Conservation (phyloP, 2,888 invertebrate species). For the Drosophila mimetica region DNA sequence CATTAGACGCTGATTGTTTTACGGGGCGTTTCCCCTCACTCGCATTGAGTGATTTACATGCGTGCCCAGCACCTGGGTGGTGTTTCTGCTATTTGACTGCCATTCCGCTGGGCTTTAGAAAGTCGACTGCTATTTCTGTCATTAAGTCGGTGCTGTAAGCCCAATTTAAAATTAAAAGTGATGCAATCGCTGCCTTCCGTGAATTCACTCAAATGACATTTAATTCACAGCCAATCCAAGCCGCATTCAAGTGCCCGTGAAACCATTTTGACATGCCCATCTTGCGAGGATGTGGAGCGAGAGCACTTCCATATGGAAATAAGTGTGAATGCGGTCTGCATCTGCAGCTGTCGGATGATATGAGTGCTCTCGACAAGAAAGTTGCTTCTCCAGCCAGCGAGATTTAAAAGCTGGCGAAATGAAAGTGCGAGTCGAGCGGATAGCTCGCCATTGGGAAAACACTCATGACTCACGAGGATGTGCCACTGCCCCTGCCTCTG, state of each 20-base stretch:
- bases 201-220: constrained; percentile 49
- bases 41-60: constrained; percentile 71
- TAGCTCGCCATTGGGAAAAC: constrained; percentile 16
- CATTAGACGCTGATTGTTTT: constrained; percentile 70
- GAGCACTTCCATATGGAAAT: constrained; percentile 36
- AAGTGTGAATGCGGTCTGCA: constrained; percentile 22
- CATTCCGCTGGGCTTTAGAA: constrained; percentile 57
- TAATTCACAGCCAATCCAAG: constrained; percentile 42
- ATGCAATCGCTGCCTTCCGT: constrained; percentile 51
- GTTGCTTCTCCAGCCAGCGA: constrained; percentile 35
- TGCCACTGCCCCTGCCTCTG: not conserved
- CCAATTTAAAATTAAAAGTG: constrained; percentile 61
- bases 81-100: constrained; percentile 25
- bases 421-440: constrained; percentile 60
- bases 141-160: constrained; percentile 51
- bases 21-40: constrained; percentile 60
- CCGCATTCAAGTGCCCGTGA: constrained; percentile 44
- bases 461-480: constrained; percentile 31
- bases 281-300: constrained; percentile 29
- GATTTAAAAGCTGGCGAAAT: constrained; percentile 50
- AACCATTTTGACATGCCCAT: constrained; percentile 29
- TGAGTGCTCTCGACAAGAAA: constrained; percentile 45
- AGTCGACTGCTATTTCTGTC: constrained; percentile 51
- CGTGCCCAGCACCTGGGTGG: constrained; percentile 41
- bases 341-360: constrained; percentile 40